These are phyloP conservation scores for Pempheris klunzingeri DNA, from an alignment of 2,797 vertebrate species.

Conservation along the genomic window DNA sequence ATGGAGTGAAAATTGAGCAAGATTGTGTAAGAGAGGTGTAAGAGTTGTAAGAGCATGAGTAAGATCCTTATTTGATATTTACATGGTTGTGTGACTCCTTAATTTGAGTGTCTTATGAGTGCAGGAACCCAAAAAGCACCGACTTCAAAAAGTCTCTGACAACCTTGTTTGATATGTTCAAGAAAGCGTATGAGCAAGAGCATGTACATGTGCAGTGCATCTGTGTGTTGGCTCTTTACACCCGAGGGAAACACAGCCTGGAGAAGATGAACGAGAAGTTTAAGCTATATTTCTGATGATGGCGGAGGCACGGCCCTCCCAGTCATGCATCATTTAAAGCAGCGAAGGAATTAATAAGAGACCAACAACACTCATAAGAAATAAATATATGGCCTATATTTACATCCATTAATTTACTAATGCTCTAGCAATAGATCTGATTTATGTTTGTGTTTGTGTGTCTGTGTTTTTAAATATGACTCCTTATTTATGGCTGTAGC, in stretches of 20 bases:
- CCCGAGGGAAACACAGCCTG: conserved; percentile 7
- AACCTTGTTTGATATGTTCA: conserved; percentile 25
- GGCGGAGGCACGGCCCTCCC: conserved; percentile 10
- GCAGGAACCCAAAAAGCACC: conserved; percentile 38
- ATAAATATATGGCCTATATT: conserved; percentile 42
- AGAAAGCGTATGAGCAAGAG: not conserved
- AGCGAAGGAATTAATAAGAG: conserved; percentile 58
- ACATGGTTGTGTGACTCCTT: conserved; percentile 45
- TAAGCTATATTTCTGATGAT: conserved; percentile 43
- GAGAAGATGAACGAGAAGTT: conserved; percentile 35
- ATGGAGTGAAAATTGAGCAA: not conserved
- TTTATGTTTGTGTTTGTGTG: conserved; percentile 29
- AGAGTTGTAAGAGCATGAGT: conserved; percentile 13
- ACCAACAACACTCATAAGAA: conserved; percentile 43
- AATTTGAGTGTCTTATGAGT: conserved; percentile 54
- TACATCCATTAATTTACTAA: conserved; percentile 54
- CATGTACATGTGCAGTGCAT: not conserved
- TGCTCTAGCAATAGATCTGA: conserved; percentile 27
- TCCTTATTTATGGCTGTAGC: conserved; percentile 11
- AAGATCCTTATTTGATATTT: conserved; percentile 37
- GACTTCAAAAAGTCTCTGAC: conserved; percentile 18
- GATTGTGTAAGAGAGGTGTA: conserved; percentile 10
- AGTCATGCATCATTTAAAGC: conserved; percentile 75
- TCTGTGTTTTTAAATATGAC: conserved; percentile 13
- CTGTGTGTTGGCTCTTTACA: conserved; percentile 19